Evolutionary conservation across 2,113 vertebrate species (phyloP).

Genomic region (Dipodomys ordii): DNA sequence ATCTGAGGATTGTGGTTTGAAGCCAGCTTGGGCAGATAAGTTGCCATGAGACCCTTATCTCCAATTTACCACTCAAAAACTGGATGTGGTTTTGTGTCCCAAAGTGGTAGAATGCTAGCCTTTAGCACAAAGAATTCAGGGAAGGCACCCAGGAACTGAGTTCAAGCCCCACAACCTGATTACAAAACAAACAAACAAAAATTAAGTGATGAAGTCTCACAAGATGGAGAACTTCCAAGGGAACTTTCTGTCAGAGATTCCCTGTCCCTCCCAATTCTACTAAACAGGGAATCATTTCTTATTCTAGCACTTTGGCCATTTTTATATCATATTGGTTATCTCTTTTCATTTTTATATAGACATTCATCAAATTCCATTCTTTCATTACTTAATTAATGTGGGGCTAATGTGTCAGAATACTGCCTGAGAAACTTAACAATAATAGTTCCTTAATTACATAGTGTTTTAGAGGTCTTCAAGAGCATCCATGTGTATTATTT

Average conservation of each 20-base stretch:
- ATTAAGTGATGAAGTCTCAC: background rate
- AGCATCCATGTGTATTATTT: background rate
- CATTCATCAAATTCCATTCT: conserved; percentile 47
- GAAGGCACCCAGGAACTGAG: background rate
- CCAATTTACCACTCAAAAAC: too few species aligned
- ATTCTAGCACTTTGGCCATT: background rate
- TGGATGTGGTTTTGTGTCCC: too few species aligned
- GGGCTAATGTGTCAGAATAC: conserved; percentile 44
- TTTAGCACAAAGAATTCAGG: too few species aligned
- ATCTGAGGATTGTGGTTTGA: too few species aligned
- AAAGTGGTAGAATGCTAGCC: background rate
- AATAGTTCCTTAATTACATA: conserved; percentile 53
- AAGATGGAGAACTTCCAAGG: too few species aligned
- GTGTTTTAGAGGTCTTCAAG: conserved; percentile 26
- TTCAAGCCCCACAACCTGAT: background rate
- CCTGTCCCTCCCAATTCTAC: background rate
- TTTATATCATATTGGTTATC: conserved; percentile 27
- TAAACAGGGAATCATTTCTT: background rate
- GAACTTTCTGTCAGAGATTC: background rate
- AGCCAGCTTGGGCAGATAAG: too few species aligned
- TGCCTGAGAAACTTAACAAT: conserved; percentile 50
- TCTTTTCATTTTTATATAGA: conserved; percentile 46
- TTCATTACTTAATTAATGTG: conserved; percentile 57
- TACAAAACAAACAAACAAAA: too few species aligned
- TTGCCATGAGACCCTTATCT: too few species aligned